phyloP scores from a whole-genome alignment of 2,113 vertebrate species.

The Pedetes capensis region DNA sequence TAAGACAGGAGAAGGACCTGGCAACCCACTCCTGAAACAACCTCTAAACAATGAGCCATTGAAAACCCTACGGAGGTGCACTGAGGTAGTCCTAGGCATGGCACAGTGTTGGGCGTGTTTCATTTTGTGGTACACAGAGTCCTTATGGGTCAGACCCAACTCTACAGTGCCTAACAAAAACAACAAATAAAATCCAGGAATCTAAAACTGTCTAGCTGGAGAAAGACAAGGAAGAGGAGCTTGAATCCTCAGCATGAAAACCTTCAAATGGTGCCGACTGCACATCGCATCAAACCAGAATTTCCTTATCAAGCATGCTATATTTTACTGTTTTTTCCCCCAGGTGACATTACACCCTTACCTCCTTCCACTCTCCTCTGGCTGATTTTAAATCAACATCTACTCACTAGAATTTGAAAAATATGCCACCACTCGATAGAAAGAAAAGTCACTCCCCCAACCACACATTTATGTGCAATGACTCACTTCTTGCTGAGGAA shows the following conservation, averaged over 20 bases:
- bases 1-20: too few species aligned
- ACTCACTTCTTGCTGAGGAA: conserved; percentile 16
- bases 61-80: too few species aligned
- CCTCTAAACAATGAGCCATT: too few species aligned
- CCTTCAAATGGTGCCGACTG: neutral
- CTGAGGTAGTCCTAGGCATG: too few species aligned
- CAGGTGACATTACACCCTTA: neutral
- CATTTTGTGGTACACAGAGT: too few species aligned
- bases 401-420: neutral
- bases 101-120: too few species aligned
- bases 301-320: neutral
- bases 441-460: neutral
- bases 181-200: conserved; percentile 3
- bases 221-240: neutral
- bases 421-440: neutral
- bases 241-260: neutral
- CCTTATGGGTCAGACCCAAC: too few species aligned
- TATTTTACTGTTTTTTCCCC: neutral
- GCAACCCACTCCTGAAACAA: too few species aligned
- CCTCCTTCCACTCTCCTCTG: neutral
- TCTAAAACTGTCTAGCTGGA: neutral
- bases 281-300: neutral
- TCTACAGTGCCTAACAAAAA: too few species aligned
- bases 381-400: neutral
- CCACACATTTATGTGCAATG: neutral